These are phyloP conservation scores for Diploptera punctata DNA, from an alignment of 2,888 invertebrate genomes.

Conservation along the genomic window DNA sequence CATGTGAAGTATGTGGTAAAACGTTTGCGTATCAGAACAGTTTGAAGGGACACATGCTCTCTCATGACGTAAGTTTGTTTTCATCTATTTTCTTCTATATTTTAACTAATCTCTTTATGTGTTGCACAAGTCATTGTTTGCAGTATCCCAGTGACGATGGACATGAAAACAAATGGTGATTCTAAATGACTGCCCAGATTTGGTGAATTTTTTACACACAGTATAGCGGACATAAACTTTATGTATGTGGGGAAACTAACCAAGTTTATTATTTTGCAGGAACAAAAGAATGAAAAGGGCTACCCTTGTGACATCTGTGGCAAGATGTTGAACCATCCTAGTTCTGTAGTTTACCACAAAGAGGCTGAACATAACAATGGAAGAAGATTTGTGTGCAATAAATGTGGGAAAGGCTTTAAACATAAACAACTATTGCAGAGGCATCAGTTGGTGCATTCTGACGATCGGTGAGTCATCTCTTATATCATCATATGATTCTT, in stretches of 20 bases:
- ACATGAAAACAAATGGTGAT: too few relatives aligned
- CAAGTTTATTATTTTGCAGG: slow-evolving; percentile 8
- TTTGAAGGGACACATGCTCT: slow-evolving; percentile 63
- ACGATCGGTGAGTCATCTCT: slow-evolving; percentile 64
- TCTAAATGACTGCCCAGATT: too few relatives aligned
- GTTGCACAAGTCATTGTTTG: too few relatives aligned
- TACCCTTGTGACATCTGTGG: slow-evolving; percentile 73
- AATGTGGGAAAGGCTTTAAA: slow-evolving; percentile 77
- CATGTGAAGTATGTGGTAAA: slow-evolving; percentile 65
- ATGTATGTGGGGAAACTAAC: too few relatives aligned
- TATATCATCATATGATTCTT: slow-evolving; percentile 42
- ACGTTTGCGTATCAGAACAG: slow-evolving; percentile 67
- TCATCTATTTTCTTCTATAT: too few relatives aligned
- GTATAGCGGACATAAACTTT: too few relatives aligned
- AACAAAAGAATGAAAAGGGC: slow-evolving; percentile 34
- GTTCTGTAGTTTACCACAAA: slow-evolving; percentile 77
- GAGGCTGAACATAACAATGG: slow-evolving; percentile 72
- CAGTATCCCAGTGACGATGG: too few relatives aligned
- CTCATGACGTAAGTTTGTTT: slow-evolving; percentile 50
- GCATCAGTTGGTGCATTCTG: slow-evolving; percentile 81
- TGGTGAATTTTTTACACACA: too few relatives aligned
- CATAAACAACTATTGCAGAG: slow-evolving; percentile 75
- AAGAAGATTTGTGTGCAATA: slow-evolving; percentile 73
- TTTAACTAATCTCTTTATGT: too few relatives aligned
- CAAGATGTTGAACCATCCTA: slow-evolving; percentile 73